Evolutionary conservation across 2,888 invertebrate genomes (phyloP).

Genomic region (Brenthis hecate): DNA sequence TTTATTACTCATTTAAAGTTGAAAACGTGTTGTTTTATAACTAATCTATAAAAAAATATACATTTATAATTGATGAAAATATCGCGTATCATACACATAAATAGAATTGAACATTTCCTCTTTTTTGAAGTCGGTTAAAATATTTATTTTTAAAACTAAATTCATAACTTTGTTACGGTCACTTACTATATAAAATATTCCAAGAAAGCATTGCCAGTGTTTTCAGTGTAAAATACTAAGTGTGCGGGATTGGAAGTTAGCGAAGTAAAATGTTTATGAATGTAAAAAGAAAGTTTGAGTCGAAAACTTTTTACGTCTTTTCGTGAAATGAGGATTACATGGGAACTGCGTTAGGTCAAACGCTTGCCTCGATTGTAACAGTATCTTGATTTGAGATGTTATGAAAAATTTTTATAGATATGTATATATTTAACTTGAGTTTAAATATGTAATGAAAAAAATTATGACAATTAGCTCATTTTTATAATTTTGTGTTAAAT

Average conservation of each 20-base stretch:
- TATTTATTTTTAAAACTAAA: slow-evolving; percentile 8
- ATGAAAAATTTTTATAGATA: not conserved
- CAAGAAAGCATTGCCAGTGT: slow-evolving; percentile 32
- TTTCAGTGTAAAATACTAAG: slow-evolving; percentile 63
- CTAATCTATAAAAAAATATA: no score
- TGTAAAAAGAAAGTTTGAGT: slow-evolving; percentile 66
- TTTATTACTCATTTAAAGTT: no score
- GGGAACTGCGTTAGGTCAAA: slow-evolving; percentile 74
- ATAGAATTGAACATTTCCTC: no score
- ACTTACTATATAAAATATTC: slow-evolving; percentile 23
- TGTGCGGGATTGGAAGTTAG: slow-evolving; percentile 52
- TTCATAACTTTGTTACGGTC: slow-evolving; percentile 12
- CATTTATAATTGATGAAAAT: no score
- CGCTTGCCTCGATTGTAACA: slow-evolving; percentile 3
- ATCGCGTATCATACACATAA: no score
- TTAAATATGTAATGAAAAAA: not conserved
- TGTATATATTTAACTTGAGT: not conserved
- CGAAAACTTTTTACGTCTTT: slow-evolving; percentile 67
- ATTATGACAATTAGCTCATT: no score
- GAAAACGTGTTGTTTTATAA: no score
- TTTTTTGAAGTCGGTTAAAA: not conserved
- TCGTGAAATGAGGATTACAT: slow-evolving; percentile 68
- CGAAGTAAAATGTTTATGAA: slow-evolving; percentile 77
- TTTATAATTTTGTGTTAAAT: no score
- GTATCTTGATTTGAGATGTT: not conserved